phyloP scores from a whole-genome alignment of 2,797 vertebrate genomes.

The Phoxinus dragarum region DNA sequence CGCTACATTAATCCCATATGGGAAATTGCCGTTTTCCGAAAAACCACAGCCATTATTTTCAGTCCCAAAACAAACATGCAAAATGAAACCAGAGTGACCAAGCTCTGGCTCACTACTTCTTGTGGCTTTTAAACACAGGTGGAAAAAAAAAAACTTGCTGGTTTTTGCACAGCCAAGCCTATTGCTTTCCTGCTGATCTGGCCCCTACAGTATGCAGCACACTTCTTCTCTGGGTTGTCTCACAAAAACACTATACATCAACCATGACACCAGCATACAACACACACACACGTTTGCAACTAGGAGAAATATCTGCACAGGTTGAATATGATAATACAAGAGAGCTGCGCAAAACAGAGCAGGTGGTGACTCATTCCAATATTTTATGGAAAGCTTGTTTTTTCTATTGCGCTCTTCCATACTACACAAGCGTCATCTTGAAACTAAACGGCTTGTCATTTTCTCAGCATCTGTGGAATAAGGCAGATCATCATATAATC shows the following conservation, averaged over 20 bases:
- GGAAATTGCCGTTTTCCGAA: not conserved
- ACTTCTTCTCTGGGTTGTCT: slow-evolving; percentile 29
- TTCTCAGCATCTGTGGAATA: not conserved
- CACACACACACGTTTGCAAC: not conserved
- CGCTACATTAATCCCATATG: slow-evolving; percentile 9
- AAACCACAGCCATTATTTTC: not conserved
- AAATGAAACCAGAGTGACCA: not conserved
- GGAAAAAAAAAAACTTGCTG: not conserved
- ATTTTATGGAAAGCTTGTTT: not conserved
- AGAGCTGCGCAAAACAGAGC: not conserved
- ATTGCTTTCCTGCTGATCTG: slow-evolving; percentile 41
- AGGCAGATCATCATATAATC: slow-evolving; percentile 1
- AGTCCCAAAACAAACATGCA: slow-evolving; percentile 4
- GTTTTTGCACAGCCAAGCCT: slow-evolving; percentile 30
- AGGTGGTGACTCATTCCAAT: not conserved
- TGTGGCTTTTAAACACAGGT: slow-evolving; percentile 11
- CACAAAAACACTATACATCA: slow-evolving; percentile 40
- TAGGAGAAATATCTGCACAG: not conserved
- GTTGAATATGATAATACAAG: not conserved
- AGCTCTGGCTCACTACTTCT: not conserved
- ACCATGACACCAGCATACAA: slow-evolving; percentile 34
- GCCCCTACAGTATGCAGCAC: not conserved
- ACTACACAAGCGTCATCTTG: not conserved
- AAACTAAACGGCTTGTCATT: not conserved
- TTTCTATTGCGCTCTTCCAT: slow-evolving; percentile 1